Percentiles rank a stretch among this genome's conserved stretches.
Conservation (phyloP, 2,888 invertebrate species). For the Tipula helvola region DNA sequence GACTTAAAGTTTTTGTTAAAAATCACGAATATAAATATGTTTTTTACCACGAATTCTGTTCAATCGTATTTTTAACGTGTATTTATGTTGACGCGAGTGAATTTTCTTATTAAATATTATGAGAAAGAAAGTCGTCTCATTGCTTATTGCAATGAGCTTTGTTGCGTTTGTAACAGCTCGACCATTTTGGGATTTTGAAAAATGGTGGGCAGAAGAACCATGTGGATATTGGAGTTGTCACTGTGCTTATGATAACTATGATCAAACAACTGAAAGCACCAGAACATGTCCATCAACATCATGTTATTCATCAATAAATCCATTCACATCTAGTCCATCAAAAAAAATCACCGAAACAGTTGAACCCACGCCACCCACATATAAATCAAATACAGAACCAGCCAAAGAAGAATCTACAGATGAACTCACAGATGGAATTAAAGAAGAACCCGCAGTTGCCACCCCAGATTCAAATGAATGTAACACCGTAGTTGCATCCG, state of each 20-base stretch:
- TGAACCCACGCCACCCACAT: too few species aligned
- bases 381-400: too few species aligned
- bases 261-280: neutral
- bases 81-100: neutral
- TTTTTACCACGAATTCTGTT: neutral
- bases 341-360: too few species aligned
- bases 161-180: neutral
- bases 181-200: neutral
- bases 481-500: too few species aligned
- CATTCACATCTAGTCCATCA: neutral
- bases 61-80: neutral
- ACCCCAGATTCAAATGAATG: too few species aligned
- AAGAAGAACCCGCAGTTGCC: too few species aligned
- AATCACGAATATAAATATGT: neutral
- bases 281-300: neutral
- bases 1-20: neutral
- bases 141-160: neutral
- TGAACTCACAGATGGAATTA: too few species aligned
- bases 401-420: too few species aligned
- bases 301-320: neutral
- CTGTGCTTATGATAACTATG: neutral
- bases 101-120: neutral
- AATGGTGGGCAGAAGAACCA: neutral
- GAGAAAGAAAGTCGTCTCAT: neutral
- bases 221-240: neutral